Conservation (phyloP, 1,140 invertebrate species). For the Octopus bimaculoides region DNA sequence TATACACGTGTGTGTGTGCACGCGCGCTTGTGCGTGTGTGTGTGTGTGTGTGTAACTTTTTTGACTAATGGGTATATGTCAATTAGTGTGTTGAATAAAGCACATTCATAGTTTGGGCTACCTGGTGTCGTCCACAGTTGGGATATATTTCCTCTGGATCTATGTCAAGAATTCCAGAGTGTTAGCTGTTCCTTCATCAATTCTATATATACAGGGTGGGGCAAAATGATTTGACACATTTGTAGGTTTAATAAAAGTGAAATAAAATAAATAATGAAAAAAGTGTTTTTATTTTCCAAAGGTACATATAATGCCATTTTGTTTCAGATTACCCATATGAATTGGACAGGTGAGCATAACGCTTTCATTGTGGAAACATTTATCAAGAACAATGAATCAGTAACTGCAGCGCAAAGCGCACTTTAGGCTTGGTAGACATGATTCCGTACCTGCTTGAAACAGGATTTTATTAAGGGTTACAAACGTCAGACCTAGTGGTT, state of each 20-base stretch:
- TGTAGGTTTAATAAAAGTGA: neutral
- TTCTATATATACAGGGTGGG: neutral
- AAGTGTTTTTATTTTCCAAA: neutral
- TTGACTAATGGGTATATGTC: too few species aligned
- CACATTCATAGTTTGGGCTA: too few species aligned
- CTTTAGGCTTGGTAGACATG: neutral
- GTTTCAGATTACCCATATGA: neutral
- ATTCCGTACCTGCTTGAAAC: neutral
- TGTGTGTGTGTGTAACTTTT: too few species aligned
- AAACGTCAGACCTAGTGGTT: too few species aligned
- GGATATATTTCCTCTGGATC: too few species aligned
- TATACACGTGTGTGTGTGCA: too few species aligned
- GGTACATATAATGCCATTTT: neutral
- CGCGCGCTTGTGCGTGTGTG: too few species aligned
- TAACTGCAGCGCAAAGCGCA: too few species aligned
- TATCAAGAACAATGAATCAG: neutral
- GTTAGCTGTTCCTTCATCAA: too few species aligned
- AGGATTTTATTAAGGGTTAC: neutral
- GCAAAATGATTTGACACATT: neutral
- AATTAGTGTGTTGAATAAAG: too few species aligned
- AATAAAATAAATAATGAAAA: neutral
- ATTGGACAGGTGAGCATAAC: neutral
- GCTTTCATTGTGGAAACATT: neutral
- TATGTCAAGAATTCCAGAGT: too few species aligned
- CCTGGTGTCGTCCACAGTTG: too few species aligned